Base-by-base conservation (phyloP, 2,888 invertebrate genomes). In the Trissolcus brochymenae region DNA sequence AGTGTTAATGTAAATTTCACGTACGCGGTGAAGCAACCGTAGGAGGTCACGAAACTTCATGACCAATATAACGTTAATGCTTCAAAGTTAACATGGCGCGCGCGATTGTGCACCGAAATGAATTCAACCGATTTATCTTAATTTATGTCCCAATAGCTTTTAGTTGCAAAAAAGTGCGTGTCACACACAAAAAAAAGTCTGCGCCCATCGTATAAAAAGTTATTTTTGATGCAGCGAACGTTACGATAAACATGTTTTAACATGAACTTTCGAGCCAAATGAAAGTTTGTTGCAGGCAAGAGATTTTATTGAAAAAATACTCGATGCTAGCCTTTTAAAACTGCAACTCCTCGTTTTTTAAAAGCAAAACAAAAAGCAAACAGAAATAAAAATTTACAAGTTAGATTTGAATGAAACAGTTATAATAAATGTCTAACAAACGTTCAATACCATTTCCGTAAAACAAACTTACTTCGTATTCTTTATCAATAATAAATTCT, bases 1-100 rank as follows among this genome's bases (percentile, higher is more conserved):
- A 75, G 49, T 75, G 64, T 75, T 75, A 65, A 75, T 70, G 75
- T 57, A 50, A 70, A 59, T 75, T 75, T 75, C 55, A 40, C 75
- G 64, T 75, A 54, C 25, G 11, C 9, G 41, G 51, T 62, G 49
- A 59, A 35, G 16, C 50, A 54, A 55, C 54, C 64, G 54, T 25
- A 29, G 59, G 59, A 54, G 68, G 64, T 75, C 54, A 67, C 68
- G 57, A 68, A 53, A 62, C 75, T 66, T 59, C 29, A 50, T 11
- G 35, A 35, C 59, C 21, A 75, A 64, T 64, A 64, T 64, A 64
- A 46, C 49, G 54, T 64, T 75, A 75, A 75, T 74, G 62, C 51
- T 11, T 35, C 46, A 35, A 4, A 35, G 35, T 35, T 35, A 35
- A 35, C 7, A 35, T 35, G 1, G 35, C 6, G 35, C 6, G 35